Evolutionary conservation across 2,888 invertebrate genomes (phyloP).

Genomic region (Stenolophus ochropezus): DNA sequence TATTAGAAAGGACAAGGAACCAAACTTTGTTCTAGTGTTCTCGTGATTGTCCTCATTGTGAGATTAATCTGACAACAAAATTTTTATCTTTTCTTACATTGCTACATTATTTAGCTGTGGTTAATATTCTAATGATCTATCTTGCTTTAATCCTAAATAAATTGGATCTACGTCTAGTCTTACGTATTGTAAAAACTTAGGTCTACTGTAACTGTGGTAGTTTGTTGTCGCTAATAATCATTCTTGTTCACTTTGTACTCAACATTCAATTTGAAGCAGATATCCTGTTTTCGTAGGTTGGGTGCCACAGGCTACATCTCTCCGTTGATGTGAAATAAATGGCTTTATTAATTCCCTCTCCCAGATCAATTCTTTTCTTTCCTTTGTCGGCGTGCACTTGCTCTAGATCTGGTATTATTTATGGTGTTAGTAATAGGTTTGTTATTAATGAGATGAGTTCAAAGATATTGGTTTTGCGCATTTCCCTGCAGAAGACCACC

Average conservation of each 20-base stretch:
- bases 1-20: no score
- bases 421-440: constrained; percentile 15
- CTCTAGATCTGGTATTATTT: constrained; percentile 4
- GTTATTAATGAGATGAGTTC: constrained; percentile 18
- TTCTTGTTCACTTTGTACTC: background rate
- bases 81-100: no score
- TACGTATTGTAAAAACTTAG: no score
- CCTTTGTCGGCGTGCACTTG: constrained; percentile 9
- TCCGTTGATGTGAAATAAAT: constrained; percentile 32
- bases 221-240: constrained; percentile 28
- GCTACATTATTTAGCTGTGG: no score
- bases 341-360: constrained; percentile 30
- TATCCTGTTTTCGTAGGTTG: constrained; percentile 8
- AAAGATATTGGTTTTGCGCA: constrained; percentile 4
- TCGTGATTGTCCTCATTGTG: no score
- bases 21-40: no score
- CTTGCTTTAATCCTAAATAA: no score
- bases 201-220: no score
- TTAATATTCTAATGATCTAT: no score
- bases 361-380: background rate
- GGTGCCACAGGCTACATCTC: background rate
- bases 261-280: constrained; percentile 40
- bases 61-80: no score
- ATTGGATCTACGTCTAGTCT: no score
- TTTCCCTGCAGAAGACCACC: constrained; percentile 10